phyloP scores from a whole-genome alignment of 2,113 vertebrate species.

The Formicarius rufipectus region DNA sequence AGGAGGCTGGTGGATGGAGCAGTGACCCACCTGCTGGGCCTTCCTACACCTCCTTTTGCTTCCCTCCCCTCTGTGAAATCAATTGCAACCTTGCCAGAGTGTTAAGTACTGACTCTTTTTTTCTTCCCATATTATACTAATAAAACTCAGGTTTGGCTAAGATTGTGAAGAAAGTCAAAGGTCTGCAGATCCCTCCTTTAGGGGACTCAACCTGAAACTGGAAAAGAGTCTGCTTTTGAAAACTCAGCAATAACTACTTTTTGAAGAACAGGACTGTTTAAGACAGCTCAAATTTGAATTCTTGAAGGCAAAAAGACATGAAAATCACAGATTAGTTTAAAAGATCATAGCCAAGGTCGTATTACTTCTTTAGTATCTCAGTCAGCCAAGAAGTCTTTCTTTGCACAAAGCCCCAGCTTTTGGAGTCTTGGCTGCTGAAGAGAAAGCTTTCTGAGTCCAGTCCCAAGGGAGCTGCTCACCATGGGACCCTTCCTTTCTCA shows the following conservation, averaged over 20 bases:
- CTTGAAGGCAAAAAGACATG: neutral
- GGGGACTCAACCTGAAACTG: neutral
- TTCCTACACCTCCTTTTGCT: neutral
- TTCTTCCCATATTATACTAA: neutral
- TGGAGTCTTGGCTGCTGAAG: neutral
- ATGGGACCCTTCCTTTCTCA: neutral
- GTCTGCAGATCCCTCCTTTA: neutral
- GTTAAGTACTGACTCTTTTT: neutral
- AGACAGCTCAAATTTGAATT: neutral
- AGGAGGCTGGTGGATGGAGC: constrained; percentile 2
- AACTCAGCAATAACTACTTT: neutral
- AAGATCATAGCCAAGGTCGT: neutral
- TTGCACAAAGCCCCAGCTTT: neutral
- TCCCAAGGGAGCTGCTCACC: neutral
- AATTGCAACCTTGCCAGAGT: neutral
- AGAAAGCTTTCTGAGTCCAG: neutral
- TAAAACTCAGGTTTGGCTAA: neutral
- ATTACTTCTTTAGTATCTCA: neutral
- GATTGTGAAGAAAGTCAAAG: neutral
- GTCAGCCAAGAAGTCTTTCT: neutral
- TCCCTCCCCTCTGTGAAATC: neutral
- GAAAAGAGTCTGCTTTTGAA: neutral
- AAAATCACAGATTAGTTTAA: constrained; percentile 12
- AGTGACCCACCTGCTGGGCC: neutral
- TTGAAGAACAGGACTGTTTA: neutral